Evolutionary conservation across 2,113 vertebrate species (phyloP).

Genomic region (Grus americana): DNA sequence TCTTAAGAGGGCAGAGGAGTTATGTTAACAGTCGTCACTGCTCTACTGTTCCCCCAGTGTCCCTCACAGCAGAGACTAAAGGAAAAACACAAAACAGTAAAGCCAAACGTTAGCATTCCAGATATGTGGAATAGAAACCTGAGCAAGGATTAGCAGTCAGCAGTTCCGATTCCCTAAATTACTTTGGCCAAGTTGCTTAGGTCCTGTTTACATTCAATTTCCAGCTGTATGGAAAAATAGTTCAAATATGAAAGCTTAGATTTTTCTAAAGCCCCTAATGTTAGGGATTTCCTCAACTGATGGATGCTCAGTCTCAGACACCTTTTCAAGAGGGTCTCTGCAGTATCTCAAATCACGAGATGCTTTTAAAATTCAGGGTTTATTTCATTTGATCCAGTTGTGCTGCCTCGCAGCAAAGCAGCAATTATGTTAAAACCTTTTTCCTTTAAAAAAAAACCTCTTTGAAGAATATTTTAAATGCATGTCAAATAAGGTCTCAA

Average conservation of each 20-base stretch:
- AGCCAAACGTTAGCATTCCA: background rate
- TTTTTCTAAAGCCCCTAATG: conserved; percentile 23
- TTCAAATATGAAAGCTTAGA: conserved; percentile 1
- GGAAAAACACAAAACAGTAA: background rate
- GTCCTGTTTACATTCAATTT: conserved; percentile 26
- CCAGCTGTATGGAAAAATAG: background rate
- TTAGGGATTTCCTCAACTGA: conserved; percentile 27
- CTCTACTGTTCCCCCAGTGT: background rate
- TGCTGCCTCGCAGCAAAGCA: background rate
- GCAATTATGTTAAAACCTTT: background rate
- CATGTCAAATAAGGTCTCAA: background rate
- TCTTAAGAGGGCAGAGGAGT: background rate
- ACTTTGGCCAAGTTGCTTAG: conserved; percentile 4
- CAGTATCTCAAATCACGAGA: conserved; percentile 28
- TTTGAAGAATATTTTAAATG: background rate
- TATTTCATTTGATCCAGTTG: conserved; percentile 34
- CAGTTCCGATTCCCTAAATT: conserved; percentile 13
- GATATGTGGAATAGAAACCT: conserved; percentile 6
- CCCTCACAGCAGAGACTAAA: background rate
- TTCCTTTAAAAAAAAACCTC: background rate
- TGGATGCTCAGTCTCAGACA: conserved; percentile 1
- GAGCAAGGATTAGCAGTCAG: conserved; percentile 25
- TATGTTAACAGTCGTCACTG: background rate
- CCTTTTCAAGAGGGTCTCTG: conserved; percentile 17
- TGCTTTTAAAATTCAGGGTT: conserved; percentile 27